Evolutionary conservation across 2,797 vertebrate species (phyloP).

Genomic region (Buceros bicornis): DNA sequence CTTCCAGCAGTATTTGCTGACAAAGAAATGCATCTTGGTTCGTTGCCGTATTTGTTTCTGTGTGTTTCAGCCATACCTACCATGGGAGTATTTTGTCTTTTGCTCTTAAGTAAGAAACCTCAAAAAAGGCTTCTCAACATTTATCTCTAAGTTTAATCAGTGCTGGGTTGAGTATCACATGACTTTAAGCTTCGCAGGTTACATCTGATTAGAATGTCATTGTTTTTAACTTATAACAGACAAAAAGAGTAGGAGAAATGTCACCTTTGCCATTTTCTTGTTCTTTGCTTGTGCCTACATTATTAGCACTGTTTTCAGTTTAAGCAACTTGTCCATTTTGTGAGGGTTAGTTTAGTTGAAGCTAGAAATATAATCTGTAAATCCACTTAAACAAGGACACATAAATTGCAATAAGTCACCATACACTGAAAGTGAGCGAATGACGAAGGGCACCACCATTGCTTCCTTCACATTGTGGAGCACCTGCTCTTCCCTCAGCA

Average conservation of each 20-base stretch:
- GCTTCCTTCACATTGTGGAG: accelerated
- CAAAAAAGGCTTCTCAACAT: not conserved
- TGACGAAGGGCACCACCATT: not conserved
- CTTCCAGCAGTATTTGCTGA: not conserved
- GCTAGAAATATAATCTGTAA: not conserved
- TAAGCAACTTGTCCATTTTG: not conserved
- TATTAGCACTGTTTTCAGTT: not conserved
- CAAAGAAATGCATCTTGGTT: not conserved
- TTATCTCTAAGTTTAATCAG: not conserved
- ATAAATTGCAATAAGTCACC: not conserved
- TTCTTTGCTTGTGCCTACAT: not conserved
- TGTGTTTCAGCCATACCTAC: not conserved
- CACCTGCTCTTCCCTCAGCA: not conserved
- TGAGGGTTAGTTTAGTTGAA: not conserved
- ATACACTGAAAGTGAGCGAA: accelerated
- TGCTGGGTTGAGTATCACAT: not conserved
- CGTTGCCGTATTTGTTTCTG: not conserved
- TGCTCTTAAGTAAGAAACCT: not conserved
- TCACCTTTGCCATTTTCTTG: not conserved
- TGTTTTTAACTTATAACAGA: not conserved
- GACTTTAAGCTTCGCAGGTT: not conserved
- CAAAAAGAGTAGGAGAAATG: not conserved
- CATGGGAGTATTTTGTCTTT: not conserved
- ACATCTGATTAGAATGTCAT: not conserved
- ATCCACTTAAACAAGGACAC: not conserved